Percentiles rank a stretch among this genome's conserved stretches.
phyloP scores from a whole-genome alignment of 2,888 invertebrate genomes.

The Adineta ricciae region DNA sequence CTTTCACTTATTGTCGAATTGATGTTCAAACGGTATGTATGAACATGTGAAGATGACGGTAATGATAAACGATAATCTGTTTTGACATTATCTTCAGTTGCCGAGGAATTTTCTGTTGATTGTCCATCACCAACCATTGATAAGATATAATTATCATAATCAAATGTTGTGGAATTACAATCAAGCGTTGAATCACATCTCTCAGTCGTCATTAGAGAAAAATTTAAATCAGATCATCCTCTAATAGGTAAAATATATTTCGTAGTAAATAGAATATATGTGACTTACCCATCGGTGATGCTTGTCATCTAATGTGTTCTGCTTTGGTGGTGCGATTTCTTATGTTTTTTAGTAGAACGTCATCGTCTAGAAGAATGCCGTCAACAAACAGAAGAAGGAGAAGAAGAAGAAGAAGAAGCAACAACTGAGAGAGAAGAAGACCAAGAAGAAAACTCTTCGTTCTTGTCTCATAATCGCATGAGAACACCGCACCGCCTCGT shows the following conservation, averaged over 20 bases:
- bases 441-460: background rate
- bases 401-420: background rate
- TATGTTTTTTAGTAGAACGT: background rate
- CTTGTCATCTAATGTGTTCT: background rate
- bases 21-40: background rate
- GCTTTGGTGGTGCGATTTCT: background rate
- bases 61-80: conserved; percentile 21
- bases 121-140: background rate
- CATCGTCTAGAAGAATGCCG: background rate
- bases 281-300: background rate
- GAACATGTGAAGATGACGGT: background rate
- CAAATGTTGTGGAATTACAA: background rate
- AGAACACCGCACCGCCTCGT: background rate
- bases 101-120: background rate
- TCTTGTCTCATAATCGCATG: background rate
- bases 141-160: conserved; percentile 20
- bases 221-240: background rate
- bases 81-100: background rate
- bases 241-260: background rate
- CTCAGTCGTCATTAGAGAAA: background rate
- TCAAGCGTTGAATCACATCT: background rate
- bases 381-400: background rate
- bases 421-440: no score
- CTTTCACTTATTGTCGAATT: background rate
- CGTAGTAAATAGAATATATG: background rate